Conservation (phyloP, 1,140 invertebrate species). For the Aradophagus sp. region DNA sequence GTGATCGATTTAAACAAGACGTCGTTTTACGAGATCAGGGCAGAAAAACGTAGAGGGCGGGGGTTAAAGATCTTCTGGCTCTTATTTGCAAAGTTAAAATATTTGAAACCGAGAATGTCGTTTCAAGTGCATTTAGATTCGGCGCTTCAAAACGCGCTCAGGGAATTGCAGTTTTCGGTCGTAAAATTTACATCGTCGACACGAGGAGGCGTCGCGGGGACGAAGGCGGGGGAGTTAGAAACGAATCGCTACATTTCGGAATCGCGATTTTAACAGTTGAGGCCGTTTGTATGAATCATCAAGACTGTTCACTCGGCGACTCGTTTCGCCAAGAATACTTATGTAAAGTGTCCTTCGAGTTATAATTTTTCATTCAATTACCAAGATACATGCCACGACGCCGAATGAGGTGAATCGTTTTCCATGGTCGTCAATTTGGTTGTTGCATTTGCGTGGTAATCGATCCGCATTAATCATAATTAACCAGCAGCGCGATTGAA, state of each 20-base stretch:
- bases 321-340: conserved; percentile 11
- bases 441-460: no score
- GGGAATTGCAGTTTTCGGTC: conserved; percentile 36
- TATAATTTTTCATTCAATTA: conserved; percentile 2
- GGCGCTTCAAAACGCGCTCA: conserved; percentile 4
- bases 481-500: no score
- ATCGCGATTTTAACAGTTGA: conserved; percentile 18
- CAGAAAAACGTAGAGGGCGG: conserved; percentile 22
- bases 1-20: conserved; percentile 41
- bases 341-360: conserved; percentile 1
- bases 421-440: no score
- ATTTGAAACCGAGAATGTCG: conserved; percentile 11
- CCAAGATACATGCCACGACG: no score
- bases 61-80: no score
- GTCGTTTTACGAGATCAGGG: conserved; percentile 35
- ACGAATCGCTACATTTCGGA: no score
- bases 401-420: no score
- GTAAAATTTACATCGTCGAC: conserved; percentile 36
- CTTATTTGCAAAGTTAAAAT: conserved; percentile 26
- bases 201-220: conserved; percentile 3
- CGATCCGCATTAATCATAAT: no score
- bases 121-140: conserved; percentile 24
- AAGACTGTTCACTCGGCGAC: neutral
- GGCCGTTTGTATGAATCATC: conserved; percentile 16
- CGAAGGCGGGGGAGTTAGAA: no score